Evolutionary conservation across 1,140 invertebrate genomes (phyloP).

Genomic region (Zaprionus davidi): DNA sequence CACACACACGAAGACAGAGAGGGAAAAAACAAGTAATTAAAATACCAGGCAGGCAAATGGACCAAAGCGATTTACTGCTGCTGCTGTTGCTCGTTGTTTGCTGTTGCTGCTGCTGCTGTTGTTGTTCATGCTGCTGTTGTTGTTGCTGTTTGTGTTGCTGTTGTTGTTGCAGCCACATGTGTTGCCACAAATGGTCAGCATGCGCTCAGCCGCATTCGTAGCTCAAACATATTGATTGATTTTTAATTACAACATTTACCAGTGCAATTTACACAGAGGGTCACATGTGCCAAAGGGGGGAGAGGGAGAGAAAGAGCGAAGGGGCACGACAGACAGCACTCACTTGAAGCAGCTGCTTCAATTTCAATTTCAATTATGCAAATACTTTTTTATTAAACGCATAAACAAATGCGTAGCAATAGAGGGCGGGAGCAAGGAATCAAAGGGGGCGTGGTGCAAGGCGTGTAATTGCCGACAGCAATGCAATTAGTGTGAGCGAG

Average conservation of each 20-base stretch:
- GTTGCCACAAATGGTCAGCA: constrained; percentile 66
- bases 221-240: constrained; percentile 76
- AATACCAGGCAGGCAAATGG: constrained; percentile 79
- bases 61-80: constrained; percentile 29
- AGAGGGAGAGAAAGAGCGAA: background rate
- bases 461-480: constrained; percentile 59
- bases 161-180: constrained; percentile 60
- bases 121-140: constrained; percentile 5
- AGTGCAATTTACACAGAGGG: constrained; percentile 43
- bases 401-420: constrained; percentile 66
- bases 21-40: constrained; percentile 71
- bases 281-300: background rate
- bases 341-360: constrained; percentile 60
- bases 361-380: constrained; percentile 78
- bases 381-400: constrained; percentile 77
- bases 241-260: constrained; percentile 81
- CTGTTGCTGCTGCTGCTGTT: background rate
- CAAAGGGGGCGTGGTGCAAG: constrained; percentile 31
- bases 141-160: constrained; percentile 25
- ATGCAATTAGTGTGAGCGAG: constrained; percentile 65
- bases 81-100: constrained; percentile 8
- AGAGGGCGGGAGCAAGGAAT: background rate
- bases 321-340: no score
- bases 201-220: constrained; percentile 33
- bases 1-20: background rate